These are phyloP conservation scores for Cryptus viduatorius DNA, from an alignment of 2,888 invertebrate genomes.

Conservation along the genomic window DNA sequence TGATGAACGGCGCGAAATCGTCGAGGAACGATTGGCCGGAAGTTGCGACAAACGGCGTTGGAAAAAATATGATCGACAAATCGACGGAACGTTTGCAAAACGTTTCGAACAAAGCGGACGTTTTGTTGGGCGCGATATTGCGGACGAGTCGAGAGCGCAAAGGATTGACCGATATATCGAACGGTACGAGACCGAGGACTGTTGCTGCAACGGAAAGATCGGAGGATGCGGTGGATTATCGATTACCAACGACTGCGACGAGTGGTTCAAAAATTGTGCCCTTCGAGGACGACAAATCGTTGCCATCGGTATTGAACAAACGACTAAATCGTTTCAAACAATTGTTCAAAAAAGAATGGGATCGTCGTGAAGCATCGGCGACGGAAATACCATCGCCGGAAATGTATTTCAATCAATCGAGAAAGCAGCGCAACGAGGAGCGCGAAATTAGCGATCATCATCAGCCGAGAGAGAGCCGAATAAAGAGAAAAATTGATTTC, in stretches of 20 bases:
- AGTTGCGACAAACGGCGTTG: slow-evolving; percentile 1
- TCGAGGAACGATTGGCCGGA: slow-evolving; percentile 57
- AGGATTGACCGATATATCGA: slow-evolving; percentile 74
- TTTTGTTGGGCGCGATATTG: slow-evolving; percentile 87
- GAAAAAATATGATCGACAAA: slow-evolving; percentile 21
- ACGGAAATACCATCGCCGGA: slow-evolving; percentile 53
- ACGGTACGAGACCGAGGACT: slow-evolving; percentile 70
- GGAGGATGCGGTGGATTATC: background rate
- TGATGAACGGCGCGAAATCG: background rate
- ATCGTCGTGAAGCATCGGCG: slow-evolving; percentile 66
- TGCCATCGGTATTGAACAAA: slow-evolving; percentile 79
- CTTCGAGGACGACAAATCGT: slow-evolving; percentile 76
- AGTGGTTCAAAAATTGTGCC: slow-evolving; percentile 54
- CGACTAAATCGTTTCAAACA: slow-evolving; percentile 79
- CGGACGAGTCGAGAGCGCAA: slow-evolving; percentile 85
- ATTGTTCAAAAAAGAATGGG: slow-evolving; percentile 80
- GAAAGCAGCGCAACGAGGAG: background rate
- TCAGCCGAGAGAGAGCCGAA: slow-evolving; percentile 66
- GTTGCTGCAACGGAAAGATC: slow-evolving; percentile 22
- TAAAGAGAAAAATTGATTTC: slow-evolving; percentile 77
- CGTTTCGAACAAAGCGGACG: slow-evolving; percentile 85
- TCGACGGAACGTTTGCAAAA: slow-evolving; percentile 68
- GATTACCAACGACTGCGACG: slow-evolving; percentile 11
- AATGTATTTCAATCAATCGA: background rate
- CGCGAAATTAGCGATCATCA: slow-evolving; percentile 27